Base-by-base conservation (phyloP, 1,140 invertebrate species). In the Yoshiicerus persimilis region DNA sequence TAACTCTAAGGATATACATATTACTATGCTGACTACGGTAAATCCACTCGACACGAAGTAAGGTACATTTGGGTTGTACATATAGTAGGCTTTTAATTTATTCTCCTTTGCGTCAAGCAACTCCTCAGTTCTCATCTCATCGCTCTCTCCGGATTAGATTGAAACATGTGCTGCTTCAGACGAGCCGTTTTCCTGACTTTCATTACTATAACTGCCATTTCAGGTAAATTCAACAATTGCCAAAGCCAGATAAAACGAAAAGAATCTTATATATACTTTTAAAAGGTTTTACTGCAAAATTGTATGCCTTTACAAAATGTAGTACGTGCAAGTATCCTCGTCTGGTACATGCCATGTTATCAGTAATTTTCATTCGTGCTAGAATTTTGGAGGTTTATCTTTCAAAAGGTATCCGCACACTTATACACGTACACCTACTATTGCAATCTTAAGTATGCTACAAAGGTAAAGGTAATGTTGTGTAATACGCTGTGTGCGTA, bases 81-180 rank as follows among this genome's bases (percentile, higher is more conserved):
- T 56, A n/a, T 56, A 56, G 47, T 47, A 56, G 39, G 75, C n/a
- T 36, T 80, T 11, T 80, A 80, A 80, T 80, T 80, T 80, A 80
- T 80, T 80, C 75, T 38, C 32, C 34, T 80, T 34, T 80, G 75
- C 75, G 30, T 32, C 27, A 34, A 11, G 27, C 27, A 34, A 11
- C 32, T 80, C 32, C 75, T 80, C 75, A 80, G 75, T n/a, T 80
- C 70, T 77, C 70, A 77, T 80, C 70, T 77, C 70, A 77, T 77
- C 70, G 70, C 70, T 77, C 75, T 80, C 75, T 80, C 34, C 10
- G 32, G 75, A 80, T 38, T 77, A 77, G 70, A 77, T 80, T 80
- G 75, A 80, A 80, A 80, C 75, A 80, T 80, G 75, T 80, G 75
- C 75, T 80, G 32, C 34, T 80, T 80, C 32, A 80, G 32, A 36